Base-by-base conservation (phyloP, 2,888 invertebrate species). In the Digitonthophagus gazella region DNA sequence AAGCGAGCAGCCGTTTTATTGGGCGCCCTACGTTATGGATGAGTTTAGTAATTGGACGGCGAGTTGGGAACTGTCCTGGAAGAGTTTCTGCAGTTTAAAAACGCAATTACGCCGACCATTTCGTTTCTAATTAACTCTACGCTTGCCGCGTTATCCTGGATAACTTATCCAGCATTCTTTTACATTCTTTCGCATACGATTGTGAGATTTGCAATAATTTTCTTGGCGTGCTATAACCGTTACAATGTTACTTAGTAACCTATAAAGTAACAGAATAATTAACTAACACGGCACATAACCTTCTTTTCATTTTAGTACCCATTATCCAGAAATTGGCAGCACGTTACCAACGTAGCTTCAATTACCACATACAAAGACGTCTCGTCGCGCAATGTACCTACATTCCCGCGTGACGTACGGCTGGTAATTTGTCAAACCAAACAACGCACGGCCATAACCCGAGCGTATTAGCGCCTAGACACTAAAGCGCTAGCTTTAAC, bases 1-100 rank as follows among this genome's bases (percentile, higher is more conserved):
- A 61, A 61, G 20, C 61, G 18, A 61, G 61, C 18, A 61, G 61
- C 61, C 15, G 61, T 16, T 61, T 61, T 61, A 18, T 61, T 61
- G 61, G 61, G 61, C 61, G 16, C 61, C 61, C 28, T 44, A 6
- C 28, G 28, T 44, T 44, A 44, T 44, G 28, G 28, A 44, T 44
- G 28, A 44, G 28, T 44, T 44, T 44, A 44, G 28, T 44, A 44
- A 44, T 44, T 44, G 28, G 28, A 44, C 11, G 28, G 28, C 28
- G 28, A 44, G 28, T 44, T 44, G 28, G 28, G 1, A 44, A 44
- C 28, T 44, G 28, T 44, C 28, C 28, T 44, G 28, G 28, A 44
- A 44, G 28, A 44, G 28, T 44, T 44, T 44, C 28, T 11, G 8
- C 11, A 11, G 28, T 44, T 44, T 44, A 44, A 44, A 44, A 44